Percentiles rank a stretch among this genome's conserved stretches.
phyloP scores from a whole-genome alignment of 2,888 invertebrate species.

The Drosophila koepferae region DNA sequence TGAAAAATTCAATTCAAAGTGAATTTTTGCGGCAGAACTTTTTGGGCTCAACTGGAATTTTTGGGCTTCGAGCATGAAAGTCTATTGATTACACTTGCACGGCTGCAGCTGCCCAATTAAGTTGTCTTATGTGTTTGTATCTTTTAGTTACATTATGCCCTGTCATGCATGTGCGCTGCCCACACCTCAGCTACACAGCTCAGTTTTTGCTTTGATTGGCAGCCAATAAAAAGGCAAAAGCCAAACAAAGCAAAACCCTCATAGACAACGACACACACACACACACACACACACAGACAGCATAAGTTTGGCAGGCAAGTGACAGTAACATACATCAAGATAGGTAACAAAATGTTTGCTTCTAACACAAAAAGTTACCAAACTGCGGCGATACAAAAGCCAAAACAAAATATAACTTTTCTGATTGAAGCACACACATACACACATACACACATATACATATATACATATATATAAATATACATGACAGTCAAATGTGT shows the following conservation, averaged over 20 bases:
- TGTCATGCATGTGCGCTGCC: conserved; percentile 51
- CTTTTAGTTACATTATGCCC: conserved; percentile 54
- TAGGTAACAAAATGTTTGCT: conserved; percentile 47
- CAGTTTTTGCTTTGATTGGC: conserved; percentile 64
- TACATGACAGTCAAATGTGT: conserved; percentile 17
- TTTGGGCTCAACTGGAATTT: conserved; percentile 2
- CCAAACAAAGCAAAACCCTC: conserved; percentile 29
- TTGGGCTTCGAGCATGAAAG: not conserved
- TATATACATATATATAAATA: not conserved
- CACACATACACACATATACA: too few species aligned
- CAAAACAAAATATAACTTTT: conserved; percentile 61
- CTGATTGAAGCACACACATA: conserved; percentile 66
- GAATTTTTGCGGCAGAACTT: not conserved
- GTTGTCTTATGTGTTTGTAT: conserved; percentile 39
- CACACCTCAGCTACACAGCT: conserved; percentile 56
- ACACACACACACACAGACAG: not conserved
- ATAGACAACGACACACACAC: conserved; percentile 15
- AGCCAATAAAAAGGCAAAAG: conserved; percentile 66
- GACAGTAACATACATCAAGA: conserved; percentile 76
- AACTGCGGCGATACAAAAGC: conserved; percentile 57
- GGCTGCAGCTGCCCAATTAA: conserved; percentile 52
- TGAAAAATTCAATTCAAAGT: conserved; percentile 59
- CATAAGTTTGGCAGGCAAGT: conserved; percentile 54
- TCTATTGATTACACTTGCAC: conserved; percentile 28
- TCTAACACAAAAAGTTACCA: conserved; percentile 45